phyloP scores from a whole-genome alignment of 2,113 vertebrate genomes.

The Bubo bubo region DNA sequence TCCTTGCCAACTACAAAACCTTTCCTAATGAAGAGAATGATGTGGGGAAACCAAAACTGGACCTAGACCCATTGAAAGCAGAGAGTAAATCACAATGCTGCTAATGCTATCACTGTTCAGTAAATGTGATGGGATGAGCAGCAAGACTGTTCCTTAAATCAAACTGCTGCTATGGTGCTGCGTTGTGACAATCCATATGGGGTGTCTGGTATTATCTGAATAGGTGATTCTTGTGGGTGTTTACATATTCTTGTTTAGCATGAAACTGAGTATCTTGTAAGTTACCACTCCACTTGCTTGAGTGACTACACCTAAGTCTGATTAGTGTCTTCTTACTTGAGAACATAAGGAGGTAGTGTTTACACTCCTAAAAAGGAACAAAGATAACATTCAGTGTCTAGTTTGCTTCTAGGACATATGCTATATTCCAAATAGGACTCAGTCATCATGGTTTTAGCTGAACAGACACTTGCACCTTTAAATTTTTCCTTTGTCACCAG shows the following conservation, averaged over 20 bases:
- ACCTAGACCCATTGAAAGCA: conserved; percentile 79
- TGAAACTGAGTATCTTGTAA: neutral
- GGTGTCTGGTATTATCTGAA: neutral
- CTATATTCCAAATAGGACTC: neutral
- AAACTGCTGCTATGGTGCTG: conserved; percentile 19
- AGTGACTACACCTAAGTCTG: neutral
- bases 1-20: conserved; percentile 87
- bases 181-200: neutral
- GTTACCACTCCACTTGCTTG: neutral
- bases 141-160: conserved; percentile 31
- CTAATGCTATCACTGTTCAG: conserved; percentile 66
- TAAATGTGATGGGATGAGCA: neutral
- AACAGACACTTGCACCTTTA: conserved; percentile 16
- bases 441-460: neutral
- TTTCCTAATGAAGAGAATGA: conserved; percentile 89
- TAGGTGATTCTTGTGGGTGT: neutral
- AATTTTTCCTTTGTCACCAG: neutral
- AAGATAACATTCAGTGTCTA: neutral
- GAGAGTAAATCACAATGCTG: conserved; percentile 93
- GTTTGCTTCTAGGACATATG: neutral
- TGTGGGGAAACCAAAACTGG: conserved; percentile 86
- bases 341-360: conserved; percentile 50
- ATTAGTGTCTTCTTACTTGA: neutral
- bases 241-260: conserved; percentile 19
- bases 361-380: conserved; percentile 40